These are phyloP conservation scores for Zapornia atra DNA, from an alignment of 2,113 vertebrate genomes.

Conservation along the genomic window DNA sequence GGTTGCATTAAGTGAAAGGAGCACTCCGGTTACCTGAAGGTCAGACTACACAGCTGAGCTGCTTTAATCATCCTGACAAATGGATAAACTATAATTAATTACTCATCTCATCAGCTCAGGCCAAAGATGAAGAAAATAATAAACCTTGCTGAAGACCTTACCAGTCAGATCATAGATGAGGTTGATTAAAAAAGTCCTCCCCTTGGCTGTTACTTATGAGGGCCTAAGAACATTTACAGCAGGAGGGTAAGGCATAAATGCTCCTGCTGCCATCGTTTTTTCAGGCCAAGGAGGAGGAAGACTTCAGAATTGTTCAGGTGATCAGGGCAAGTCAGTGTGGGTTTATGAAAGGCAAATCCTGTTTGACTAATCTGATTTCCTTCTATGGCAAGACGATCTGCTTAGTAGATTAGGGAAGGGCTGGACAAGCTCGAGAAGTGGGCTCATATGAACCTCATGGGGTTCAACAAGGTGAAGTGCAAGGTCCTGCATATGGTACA, in stretches of 20 bases:
- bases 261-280: neutral
- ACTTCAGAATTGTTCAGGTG: neutral
- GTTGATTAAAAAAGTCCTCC: neutral
- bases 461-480: neutral
- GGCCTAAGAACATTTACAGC: neutral
- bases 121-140: slow-evolving; percentile 38
- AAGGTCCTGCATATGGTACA: neutral
- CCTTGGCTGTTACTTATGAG: neutral
- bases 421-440: neutral
- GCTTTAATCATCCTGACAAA: slow-evolving; percentile 49
- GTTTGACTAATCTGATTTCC: too few species aligned
- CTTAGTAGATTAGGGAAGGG: neutral
- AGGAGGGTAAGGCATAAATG: neutral
- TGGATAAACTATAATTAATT: slow-evolving; percentile 56
- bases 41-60: neutral
- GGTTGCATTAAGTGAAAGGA: neutral
- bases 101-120: neutral
- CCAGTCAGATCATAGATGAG: neutral
- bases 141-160: slow-evolving; percentile 32
- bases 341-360: too few species aligned
- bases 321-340: too few species aligned
- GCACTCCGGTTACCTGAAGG: neutral
- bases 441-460: too few species aligned
- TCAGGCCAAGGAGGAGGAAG: neutral
- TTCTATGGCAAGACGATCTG: too few species aligned